A percentile compares a stretch with the other conserved stretches of the same genome.
phyloP scores from a whole-genome alignment of 2,797 vertebrate genomes.

The Smutsia gigantea region DNA sequence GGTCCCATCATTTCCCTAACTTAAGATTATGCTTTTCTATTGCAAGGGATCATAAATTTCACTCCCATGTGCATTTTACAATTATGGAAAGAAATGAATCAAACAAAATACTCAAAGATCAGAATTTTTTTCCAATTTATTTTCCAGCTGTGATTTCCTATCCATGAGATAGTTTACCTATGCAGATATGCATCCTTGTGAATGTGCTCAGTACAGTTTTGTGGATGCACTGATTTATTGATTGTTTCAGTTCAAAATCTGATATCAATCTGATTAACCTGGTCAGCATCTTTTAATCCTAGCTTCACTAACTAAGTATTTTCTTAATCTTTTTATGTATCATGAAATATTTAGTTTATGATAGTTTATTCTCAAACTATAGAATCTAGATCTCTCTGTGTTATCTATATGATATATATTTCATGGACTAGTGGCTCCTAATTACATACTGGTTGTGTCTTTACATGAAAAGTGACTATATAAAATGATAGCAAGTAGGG shows the following conservation, averaged over 20 bases:
- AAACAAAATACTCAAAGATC: conserved; percentile 71
- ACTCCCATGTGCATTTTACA: conserved; percentile 72
- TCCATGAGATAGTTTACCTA: not conserved
- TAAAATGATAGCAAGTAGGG: not conserved
- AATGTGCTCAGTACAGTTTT: not conserved
- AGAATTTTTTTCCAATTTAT: conserved; percentile 59
- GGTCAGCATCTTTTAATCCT: not conserved
- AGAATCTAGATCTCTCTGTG: not conserved
- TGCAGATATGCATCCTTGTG: not conserved
- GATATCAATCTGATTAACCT: not conserved
- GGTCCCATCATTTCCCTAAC: conserved; percentile 70
- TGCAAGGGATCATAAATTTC: conserved; percentile 72
- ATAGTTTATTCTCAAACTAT: not conserved
- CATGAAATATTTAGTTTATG: not conserved
- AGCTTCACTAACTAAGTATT: not conserved
- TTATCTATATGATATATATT: not conserved
- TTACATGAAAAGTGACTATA: not conserved
- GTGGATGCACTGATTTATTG: not conserved
- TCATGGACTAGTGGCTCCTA: not conserved
- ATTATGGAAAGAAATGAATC: conserved; percentile 79
- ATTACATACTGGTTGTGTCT: not conserved
- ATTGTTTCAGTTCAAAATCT: not conserved
- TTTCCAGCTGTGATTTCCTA: conserved; percentile 74
- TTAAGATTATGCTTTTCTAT: conserved; percentile 65
- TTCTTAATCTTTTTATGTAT: not conserved